phyloP scores from a whole-genome alignment of 1,140 invertebrate species.

The Pararge aegeria region DNA sequence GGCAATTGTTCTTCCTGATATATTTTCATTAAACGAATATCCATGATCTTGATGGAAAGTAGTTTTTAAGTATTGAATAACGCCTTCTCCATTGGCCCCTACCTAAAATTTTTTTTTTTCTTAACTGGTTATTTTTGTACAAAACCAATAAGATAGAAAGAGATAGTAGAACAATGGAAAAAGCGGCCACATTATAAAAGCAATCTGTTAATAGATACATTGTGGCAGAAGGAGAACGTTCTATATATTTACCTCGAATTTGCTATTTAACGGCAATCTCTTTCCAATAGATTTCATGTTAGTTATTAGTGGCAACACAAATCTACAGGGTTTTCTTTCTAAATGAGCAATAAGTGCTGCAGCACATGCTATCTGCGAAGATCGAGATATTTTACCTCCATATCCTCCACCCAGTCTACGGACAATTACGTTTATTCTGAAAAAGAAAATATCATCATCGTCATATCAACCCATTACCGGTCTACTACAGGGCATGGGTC shows the following conservation, averaged over 20 bases:
- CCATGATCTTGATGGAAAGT: slow-evolving; percentile 84
- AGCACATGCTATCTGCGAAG: slow-evolving; percentile 48
- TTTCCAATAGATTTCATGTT: slow-evolving; percentile 86
- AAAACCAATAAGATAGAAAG: too few species aligned
- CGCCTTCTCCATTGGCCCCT: slow-evolving; percentile 83
- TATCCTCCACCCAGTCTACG: slow-evolving; percentile 60
- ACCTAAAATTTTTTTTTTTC: too few species aligned
- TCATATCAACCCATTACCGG: too few species aligned
- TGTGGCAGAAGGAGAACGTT: too few species aligned
- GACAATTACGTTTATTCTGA: slow-evolving; percentile 63
- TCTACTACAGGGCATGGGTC: too few species aligned
- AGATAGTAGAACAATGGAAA: too few species aligned
- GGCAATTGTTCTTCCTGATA: slow-evolving; percentile 49
- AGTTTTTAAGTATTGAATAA: slow-evolving; percentile 83
- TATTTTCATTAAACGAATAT: slow-evolving; percentile 80
- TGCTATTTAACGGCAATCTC: slow-evolving; percentile 75
- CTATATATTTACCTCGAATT: slow-evolving; percentile 81
- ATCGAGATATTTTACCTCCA: slow-evolving; percentile 60
- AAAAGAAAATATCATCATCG: too few species aligned
- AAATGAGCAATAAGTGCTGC: slow-evolving; percentile 53
- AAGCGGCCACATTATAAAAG: background rate
- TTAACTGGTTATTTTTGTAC: too few species aligned
- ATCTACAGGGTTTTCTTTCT: slow-evolving; percentile 50
- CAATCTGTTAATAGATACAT: background rate
- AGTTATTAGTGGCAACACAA: slow-evolving; percentile 80